Evolutionary conservation across 2,797 vertebrate genomes (phyloP).

Genomic region (Crocodylus rhombifer): DNA sequence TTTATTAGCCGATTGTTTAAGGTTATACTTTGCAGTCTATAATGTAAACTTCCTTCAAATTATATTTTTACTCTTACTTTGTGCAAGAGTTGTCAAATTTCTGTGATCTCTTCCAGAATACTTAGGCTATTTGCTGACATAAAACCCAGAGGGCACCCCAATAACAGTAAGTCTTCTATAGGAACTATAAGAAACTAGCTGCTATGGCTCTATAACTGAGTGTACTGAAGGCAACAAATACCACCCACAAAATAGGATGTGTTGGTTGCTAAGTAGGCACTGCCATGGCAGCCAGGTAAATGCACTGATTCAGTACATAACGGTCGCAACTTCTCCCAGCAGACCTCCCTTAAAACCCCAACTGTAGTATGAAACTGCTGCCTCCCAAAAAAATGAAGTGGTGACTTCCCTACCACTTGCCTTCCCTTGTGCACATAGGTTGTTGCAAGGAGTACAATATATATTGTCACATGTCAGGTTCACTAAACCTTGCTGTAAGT

Average conservation of each 20-base stretch:
- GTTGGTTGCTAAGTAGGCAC: not conserved
- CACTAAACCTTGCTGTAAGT: not conserved
- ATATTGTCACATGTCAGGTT: not conserved
- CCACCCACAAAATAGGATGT: accelerated
- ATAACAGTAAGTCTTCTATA: not conserved
- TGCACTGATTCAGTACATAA: not conserved
- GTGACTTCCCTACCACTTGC: not conserved
- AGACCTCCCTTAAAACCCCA: not conserved
- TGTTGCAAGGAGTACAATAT: not conserved
- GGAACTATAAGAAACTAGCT: not conserved
- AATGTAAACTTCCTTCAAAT: not conserved
- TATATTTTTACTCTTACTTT: not conserved
- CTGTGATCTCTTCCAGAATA: not conserved
- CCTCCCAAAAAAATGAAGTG: not conserved
- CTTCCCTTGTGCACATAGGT: accelerated
- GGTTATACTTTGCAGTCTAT: not conserved
- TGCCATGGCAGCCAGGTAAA: not conserved
- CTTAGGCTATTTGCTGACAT: not conserved
- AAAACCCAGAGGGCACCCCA: not conserved
- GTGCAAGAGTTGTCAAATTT: not conserved
- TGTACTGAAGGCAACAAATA: accelerated
- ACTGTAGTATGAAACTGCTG: not conserved
- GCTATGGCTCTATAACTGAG: not conserved
- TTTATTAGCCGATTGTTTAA: not conserved
- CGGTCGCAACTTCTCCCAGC: not conserved